Conservation (phyloP, 2,797 vertebrate species). For the Crax fasciolata region DNA sequence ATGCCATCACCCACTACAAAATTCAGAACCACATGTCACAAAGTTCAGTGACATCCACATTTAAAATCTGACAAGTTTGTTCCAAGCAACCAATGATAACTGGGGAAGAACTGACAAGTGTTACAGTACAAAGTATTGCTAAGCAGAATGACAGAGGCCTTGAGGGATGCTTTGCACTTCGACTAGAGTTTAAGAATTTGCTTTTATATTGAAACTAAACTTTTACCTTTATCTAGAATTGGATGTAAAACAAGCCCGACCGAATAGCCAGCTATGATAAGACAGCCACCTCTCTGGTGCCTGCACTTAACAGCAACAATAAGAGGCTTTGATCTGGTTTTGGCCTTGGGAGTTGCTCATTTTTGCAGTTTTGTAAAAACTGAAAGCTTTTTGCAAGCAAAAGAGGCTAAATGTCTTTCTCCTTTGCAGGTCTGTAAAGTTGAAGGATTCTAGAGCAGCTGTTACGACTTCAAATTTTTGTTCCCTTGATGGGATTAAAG, state of each 20-base stretch:
- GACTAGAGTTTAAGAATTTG: not conserved
- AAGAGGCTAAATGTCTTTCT: not conserved
- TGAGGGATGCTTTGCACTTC: not conserved
- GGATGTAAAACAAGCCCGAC: not conserved
- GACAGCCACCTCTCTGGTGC: not conserved
- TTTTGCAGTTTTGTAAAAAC: not conserved
- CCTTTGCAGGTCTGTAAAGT: not conserved
- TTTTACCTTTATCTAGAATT: not conserved
- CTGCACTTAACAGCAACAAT: not conserved
- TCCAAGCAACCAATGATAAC: not conserved
- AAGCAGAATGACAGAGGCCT: not conserved
- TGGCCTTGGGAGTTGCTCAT: not conserved
- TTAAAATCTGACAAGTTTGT: not conserved
- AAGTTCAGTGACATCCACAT: not conserved
- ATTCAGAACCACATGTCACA: not conserved
- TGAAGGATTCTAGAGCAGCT: not conserved
- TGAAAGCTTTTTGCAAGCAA: not conserved
- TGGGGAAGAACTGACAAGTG: not conserved
- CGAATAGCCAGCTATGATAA: not conserved
- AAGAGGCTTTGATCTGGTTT: conserved; percentile 15
- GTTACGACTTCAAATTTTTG: not conserved
- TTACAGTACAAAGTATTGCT: not conserved
- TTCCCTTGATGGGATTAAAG: not conserved
- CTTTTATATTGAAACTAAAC: conserved; percentile 13
- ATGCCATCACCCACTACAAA: not conserved